Percentiles rank a stretch among this genome's conserved stretches.
Conservation (phyloP, 2,113 vertebrate genomes). For the chimpanzee (Pan troglodytes) region NHGRI_mPanTro3-v2.1_pri NC_072412.2:39856001-39856500, state of each 20-base stretch:
- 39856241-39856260: no score
- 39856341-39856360: background rate
- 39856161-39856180: background rate
- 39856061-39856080: no score
- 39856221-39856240: background rate
- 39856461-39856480: conserved; percentile 7
- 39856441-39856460: conserved; percentile 1
- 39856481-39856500: background rate
- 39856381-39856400: background rate
- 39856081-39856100: no score
- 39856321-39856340: background rate
- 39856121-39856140: no score
- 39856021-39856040: no score
- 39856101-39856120: no score
- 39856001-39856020: no score
- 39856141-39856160: no score
- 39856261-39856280: no score
- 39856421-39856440: background rate
- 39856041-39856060: no score
- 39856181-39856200: background rate
- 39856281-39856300: background rate
- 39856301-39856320: background rate
- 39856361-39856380: background rate
- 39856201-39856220: background rate
- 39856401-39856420: background rate